Base-by-base conservation (phyloP, 2,113 vertebrate species). In the Calonectris borealis region DNA sequence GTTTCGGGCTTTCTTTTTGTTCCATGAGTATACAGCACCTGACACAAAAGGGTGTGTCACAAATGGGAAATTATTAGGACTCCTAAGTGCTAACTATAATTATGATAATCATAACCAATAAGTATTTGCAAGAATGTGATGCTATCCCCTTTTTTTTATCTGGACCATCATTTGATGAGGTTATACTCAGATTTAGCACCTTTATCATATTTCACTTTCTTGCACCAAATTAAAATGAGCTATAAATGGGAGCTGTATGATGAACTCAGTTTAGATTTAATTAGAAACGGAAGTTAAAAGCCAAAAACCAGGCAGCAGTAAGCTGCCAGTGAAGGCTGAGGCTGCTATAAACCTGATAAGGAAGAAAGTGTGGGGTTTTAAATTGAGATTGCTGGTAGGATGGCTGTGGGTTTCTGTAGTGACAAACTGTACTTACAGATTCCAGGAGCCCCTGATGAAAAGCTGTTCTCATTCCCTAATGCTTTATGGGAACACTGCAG, bases 371-470 rank as follows among this genome's bases (percentile, higher is more conserved):
- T 60, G 89, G 68, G 75, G 64, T 88, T 97, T 97, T 85, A 97
- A 97, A 96, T 66, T 97, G 95, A 95, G 86, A 97, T 96, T 95
- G 83, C 93, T 91, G 34, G 90, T 92, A 88, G 93, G 75, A 66
- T 86, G 86, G 92, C 79, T 38, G 7, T 84, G 77, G 91, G 96
- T 97, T 97, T 98, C 71, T 11, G 93, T 80, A 94, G 93, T 97
- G 97, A 98, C 96, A 97, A 98, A 98, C 92, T 97, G 85, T 96
- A 96, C 80, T 97, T 96, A 95, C 38, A 92, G 92, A 96, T 97
- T 97, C 94, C 89, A 93, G 57, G 83, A 97, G 94, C 71, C 94
- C 86, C 96, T 98, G 97, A 98, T 97, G 96, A 98, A 98, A 98
- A 98, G 92, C 71, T 85, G 38, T 94, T 96, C 96, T 97, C 93